phyloP scores from a whole-genome alignment of 2,888 invertebrate genomes.

The Noctua pronuba region DNA sequence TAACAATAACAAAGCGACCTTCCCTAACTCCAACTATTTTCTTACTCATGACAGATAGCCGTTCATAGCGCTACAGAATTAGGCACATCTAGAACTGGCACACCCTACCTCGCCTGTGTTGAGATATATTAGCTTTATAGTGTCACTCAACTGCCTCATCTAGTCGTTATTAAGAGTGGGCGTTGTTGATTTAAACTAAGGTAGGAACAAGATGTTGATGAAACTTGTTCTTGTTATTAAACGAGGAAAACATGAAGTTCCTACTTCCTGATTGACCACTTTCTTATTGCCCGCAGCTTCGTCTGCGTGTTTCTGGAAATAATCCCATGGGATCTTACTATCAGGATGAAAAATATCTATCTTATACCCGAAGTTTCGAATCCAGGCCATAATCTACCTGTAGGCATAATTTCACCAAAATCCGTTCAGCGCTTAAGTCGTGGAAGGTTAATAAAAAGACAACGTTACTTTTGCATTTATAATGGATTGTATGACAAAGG shows the following conservation, averaged over 20 bases:
- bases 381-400: background rate
- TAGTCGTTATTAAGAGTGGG: background rate
- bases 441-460: background rate
- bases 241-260: background rate
- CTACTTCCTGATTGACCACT: background rate
- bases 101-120: background rate
- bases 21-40: conserved; percentile 11
- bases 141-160: conserved; percentile 30
- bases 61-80: conserved; percentile 28
- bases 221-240: background rate
- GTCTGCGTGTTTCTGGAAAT: background rate
- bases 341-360: background rate
- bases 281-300: background rate
- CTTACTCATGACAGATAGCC: conserved; percentile 25
- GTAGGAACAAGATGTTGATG: background rate
- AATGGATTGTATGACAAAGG: background rate
- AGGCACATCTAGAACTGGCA: conserved; percentile 27
- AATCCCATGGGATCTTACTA: background rate
- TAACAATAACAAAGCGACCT: conserved; percentile 18
- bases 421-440: background rate
- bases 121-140: conserved; percentile 34
- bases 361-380: background rate
- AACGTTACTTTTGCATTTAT: background rate
- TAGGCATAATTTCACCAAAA: background rate
- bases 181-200: conserved; percentile 1